Base-by-base conservation (phyloP, 2,888 invertebrate genomes). In the Drosophila mimica region DNA sequence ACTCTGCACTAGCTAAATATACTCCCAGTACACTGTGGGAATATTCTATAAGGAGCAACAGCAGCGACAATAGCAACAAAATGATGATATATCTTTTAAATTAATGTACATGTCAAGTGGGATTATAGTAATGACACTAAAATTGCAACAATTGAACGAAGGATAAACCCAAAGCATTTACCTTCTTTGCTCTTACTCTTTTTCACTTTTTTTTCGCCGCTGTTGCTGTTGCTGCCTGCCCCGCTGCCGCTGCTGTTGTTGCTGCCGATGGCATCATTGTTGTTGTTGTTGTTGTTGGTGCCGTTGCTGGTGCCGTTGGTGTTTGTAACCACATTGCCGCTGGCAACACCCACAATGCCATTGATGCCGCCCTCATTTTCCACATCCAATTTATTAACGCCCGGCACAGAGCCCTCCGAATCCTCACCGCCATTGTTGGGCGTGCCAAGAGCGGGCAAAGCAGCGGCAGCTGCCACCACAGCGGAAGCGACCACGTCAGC, bases 181-280 rank as follows among this genome's bases (percentile, higher is more conserved):
- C 93, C 93, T 93, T 93, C 93, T 92, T 92, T 92, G 89, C 91
- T 93, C 92, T 93, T 93, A 92, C 92, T 93, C 93, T 93, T 93
- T 93, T 93, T 93, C 67, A 92, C 92, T 92, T 93, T 93, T 90
- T 93, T 93, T 86, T 93, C 93, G 77, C 93, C 92, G 53, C 90
- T 92, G 70, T 89, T 86, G 72, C 85, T 91, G 73, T 82, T 87
- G 71, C 91, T 87, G 53, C 82, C 90, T 7, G 83, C 78, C 15
- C 79, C 88, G 75, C 86, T 89, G 63, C 79, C 88, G 76, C 83
- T 89, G 81, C 81, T 90, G 71, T 74, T 75, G 66, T 59, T 74
- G 61, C 76, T 75, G 38, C 66, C 70, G 6, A 70, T 79, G 13
- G 70, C 80, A 25, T 70, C 73, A 8, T 72, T 75, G 34, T 76